Evolutionary conservation across 2,888 invertebrate genomes (phyloP), one percentile per base, ranked within the genome.

Genomic region (Nephrocerus scutellatus): DNA sequence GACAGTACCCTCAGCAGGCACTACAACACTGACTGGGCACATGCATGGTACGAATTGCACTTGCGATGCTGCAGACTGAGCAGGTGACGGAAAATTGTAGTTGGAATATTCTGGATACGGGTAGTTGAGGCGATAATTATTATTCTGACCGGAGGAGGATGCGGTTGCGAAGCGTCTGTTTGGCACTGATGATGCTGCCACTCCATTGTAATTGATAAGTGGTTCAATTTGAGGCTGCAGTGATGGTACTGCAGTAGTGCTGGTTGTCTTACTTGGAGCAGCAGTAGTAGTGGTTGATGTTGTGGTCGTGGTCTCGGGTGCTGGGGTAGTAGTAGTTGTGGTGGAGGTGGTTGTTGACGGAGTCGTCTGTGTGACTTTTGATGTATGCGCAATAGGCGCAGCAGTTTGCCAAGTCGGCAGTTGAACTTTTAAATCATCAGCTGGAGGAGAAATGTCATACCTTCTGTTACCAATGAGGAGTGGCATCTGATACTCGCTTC

Each of bases 1-100:
- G n/a, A n/a, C n/a, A n/a, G n/a, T n/a, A n/a, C n/a, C n/a, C n/a
- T n/a, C n/a, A n/a, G n/a, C n/a, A n/a, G n/a, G n/a, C n/a, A 36
- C 45, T 36, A 55, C 54, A 25, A 65, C 50, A 36, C 53, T 64
- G 4, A 66, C 48, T 1, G 63, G 66, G 39, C 63, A 64, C 63
- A 64, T 62, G 47, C 63, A 66, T 24, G 66, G 63, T 28, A 66
- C 63, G 30, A 63, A 63, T 37, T 64, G 62, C 4, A 56, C 37
- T 37, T 45, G 47, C 2, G 43, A 2, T 6, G n/a, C n/a, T n/a
- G 36, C n/a, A 2, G 23, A 10, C 2, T 37, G 7, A 3, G 13
- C 6, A 1, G 15, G 28, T 20, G 5, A 8, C 18, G 43, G 36
- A 23, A 52, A 48, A 45, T 61, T 62, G 30, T 55, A 52, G 18